These are phyloP conservation scores for Siniperca chuatsi DNA, from an alignment of 2,113 vertebrate species.

Conservation along the genomic window DNA sequence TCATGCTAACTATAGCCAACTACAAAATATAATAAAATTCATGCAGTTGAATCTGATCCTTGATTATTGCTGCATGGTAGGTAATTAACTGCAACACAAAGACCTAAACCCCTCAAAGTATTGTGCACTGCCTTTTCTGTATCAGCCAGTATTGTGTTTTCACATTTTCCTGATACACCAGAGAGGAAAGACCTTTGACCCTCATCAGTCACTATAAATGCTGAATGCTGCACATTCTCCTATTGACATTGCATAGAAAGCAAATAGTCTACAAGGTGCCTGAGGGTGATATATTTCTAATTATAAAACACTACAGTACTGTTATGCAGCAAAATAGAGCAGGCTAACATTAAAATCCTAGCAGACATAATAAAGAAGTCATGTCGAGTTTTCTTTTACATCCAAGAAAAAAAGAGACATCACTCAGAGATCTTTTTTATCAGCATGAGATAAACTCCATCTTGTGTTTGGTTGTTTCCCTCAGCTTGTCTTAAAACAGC, in stretches of 20 bases:
- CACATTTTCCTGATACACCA: background rate
- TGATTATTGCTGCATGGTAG: background rate
- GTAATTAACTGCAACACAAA: background rate
- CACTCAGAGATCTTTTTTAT: background rate
- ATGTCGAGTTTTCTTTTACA: background rate
- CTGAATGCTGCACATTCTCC: background rate
- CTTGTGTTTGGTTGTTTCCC: background rate
- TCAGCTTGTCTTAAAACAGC: background rate
- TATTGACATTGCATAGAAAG: background rate
- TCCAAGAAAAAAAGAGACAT: background rate
- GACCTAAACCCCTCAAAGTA: too few species aligned
- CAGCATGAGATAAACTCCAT: background rate
- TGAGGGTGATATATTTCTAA: background rate
- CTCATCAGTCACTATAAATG: background rate
- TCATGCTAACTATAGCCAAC: background rate
- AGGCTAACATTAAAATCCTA: background rate
- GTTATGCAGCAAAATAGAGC: background rate
- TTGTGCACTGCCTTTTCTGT: background rate
- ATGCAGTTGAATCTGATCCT: too few species aligned
- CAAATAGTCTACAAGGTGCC: background rate
- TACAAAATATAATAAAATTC: background rate
- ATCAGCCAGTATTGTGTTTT: background rate
- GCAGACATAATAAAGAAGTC: background rate
- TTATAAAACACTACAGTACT: background rate
- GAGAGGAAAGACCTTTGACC: constrained; percentile 9